phyloP scores from a whole-genome alignment of 2,797 vertebrate genomes.

The Melanotaenia nigrans region DNA sequence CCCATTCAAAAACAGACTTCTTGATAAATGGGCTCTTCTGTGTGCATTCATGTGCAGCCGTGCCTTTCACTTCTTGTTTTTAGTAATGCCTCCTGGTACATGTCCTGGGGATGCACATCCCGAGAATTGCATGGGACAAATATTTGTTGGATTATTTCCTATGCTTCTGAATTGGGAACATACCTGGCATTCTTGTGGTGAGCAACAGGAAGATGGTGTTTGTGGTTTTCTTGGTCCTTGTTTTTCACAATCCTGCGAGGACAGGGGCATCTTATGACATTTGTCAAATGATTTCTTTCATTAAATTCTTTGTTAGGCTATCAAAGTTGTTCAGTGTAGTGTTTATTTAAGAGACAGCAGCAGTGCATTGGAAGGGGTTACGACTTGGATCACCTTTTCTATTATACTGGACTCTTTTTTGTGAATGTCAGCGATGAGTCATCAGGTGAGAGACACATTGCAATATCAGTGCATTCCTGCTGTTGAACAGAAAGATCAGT shows the following conservation, averaged over 20 bases:
- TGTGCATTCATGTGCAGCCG: constrained; percentile 18
- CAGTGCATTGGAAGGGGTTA: neutral
- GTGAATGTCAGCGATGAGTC: constrained; percentile 22
- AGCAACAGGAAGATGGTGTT: constrained; percentile 43
- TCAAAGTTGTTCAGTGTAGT: constrained; percentile 7
- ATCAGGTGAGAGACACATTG: neutral
- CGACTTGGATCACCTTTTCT: constrained; percentile 13
- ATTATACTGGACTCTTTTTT: constrained; percentile 2
- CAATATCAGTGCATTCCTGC: constrained; percentile 10
- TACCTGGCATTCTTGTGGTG: constrained; percentile 60
- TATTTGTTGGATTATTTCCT: constrained; percentile 56
- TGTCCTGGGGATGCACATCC: constrained; percentile 18
- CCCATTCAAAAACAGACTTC: constrained; percentile 6
- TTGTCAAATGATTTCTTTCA: constrained; percentile 2
- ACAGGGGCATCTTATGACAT: neutral
- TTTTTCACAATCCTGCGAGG: neutral
- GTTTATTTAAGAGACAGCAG: constrained; percentile 11
- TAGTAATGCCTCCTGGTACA: constrained; percentile 33
- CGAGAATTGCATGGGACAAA: constrained; percentile 34
- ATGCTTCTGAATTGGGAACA: constrained; percentile 38
- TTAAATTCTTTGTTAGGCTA: constrained; percentile 6
- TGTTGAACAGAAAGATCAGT: constrained; percentile 24
- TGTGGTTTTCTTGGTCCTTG: constrained; percentile 22
- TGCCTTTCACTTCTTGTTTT: constrained; percentile 48
- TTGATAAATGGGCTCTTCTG: constrained; percentile 26